Base-by-base conservation (phyloP, 2,797 vertebrate genomes). In the Halcyon leucocephala region DNA sequence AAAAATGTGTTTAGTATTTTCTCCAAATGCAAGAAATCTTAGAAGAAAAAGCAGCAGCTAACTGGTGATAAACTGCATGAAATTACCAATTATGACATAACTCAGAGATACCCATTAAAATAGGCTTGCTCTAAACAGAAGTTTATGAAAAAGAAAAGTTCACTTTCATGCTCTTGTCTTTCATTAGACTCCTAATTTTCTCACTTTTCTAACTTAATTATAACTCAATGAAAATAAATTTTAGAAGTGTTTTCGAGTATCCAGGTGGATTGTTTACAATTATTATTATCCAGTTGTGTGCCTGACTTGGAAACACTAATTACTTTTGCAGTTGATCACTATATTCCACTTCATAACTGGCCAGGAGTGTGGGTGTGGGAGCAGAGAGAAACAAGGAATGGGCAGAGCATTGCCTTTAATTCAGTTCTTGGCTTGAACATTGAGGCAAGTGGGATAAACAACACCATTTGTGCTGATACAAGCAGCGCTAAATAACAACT, bases 141-240 rank as follows among this genome's bases (percentile, higher is more conserved):
- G n/a, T 29, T 92, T 42, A 55, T 39, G 16, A 66, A 51, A 28
- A 82, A 67, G 8, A 51, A 28, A 82, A 67, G 8, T 62, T 89
- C 8, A 15, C 49, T 87, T 93, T 90, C 26, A 35, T 77, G 24
- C 35, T 73, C 73, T 66, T 72, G 26, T 55, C 15, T 82, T 93
- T 80, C 18, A 55, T 64, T 85, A 71, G 29, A 66, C 9, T 31
- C 7, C 10, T 4, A 12, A 31, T 66, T 95, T 85, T 73, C 28
- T 17, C 57, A 19, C 12, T 55, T 82, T 91, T 86, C 48, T 48
- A 48, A 48, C 48, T 91, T 65, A 78, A 55, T 62, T 44, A 37
- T 37, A 57, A 48, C n/a, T 57, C 77, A 60, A 71, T 61, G 51
- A 91, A 92, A 92, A 95, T 39, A 73, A 76, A 84, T 84, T 72